Percentiles rank a stretch among this genome's conserved stretches.
Evolutionary conservation across 2,888 invertebrate species (phyloP).

Genomic region (Leptura quadrifasciata): DNA sequence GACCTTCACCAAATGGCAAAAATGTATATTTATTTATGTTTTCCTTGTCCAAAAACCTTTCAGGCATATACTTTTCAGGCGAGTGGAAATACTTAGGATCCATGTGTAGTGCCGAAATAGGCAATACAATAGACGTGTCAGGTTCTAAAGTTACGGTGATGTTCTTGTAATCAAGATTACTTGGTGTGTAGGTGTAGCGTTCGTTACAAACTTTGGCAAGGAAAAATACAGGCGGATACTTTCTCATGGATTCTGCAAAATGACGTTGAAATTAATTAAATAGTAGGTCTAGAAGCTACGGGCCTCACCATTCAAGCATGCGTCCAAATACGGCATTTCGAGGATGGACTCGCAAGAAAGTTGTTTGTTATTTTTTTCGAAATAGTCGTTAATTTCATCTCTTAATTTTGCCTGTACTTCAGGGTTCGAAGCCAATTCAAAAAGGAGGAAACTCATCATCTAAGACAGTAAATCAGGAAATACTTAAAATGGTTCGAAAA

Average conservation of each 20-base stretch:
- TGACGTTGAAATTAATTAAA: background rate
- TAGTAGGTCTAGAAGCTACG: background rate
- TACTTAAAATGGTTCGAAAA: no score
- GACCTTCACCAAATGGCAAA: constrained; percentile 68
- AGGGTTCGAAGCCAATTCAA: constrained; percentile 73
- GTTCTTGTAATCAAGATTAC: constrained; percentile 52
- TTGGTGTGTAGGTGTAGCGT: constrained; percentile 56
- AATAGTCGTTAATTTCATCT: constrained; percentile 68
- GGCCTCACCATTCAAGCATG: constrained; percentile 72
- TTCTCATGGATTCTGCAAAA: constrained; percentile 50
- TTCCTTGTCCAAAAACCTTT: constrained; percentile 67
- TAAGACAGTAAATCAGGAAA: constrained; percentile 37
- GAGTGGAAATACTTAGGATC: constrained; percentile 70
- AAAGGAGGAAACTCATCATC: constrained; percentile 73
- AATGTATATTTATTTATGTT: constrained; percentile 62
- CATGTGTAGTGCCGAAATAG: constrained; percentile 67
- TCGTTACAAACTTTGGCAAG: constrained; percentile 59
- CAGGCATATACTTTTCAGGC: constrained; percentile 71
- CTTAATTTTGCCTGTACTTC: constrained; percentile 72
- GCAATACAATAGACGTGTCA: constrained; percentile 67
- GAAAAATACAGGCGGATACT: constrained; percentile 49
- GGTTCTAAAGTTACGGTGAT: constrained; percentile 58
- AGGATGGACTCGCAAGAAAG: constrained; percentile 74
- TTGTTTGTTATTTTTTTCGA: constrained; percentile 65
- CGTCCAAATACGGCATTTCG: constrained; percentile 75